Conservation (phyloP, 2,113 vertebrate genomes). For the Eleginops maclovinus region DNA sequence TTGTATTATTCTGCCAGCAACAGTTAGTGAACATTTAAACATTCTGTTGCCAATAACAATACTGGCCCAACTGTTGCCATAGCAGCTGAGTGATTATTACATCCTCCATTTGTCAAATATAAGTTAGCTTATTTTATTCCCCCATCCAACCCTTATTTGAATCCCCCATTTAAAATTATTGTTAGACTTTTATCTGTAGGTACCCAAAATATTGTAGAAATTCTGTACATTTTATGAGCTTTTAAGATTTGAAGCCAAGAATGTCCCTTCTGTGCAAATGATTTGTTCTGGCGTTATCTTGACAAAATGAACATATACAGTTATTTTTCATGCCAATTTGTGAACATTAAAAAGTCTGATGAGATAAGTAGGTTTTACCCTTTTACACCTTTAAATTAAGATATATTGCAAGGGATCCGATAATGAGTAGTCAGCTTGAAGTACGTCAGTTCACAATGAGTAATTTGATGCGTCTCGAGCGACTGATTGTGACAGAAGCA, state of each 20-base stretch:
- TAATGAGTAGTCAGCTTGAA: too few species aligned
- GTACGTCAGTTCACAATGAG: too few species aligned
- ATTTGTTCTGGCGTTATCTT: too few species aligned
- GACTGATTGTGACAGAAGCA: too few species aligned
- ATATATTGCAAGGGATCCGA: too few species aligned
- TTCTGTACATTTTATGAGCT: not conserved
- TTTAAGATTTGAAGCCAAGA: not conserved
- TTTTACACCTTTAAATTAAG: too few species aligned
- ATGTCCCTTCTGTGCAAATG: too few species aligned
- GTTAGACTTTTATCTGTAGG: not conserved
- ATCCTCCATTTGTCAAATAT: not conserved
- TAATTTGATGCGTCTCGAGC: too few species aligned
- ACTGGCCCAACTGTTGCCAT: not conserved
- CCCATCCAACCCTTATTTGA: not conserved
- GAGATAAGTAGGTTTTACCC: too few species aligned
- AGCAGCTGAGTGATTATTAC: not conserved
- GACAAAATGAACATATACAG: too few species aligned
- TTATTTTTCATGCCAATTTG: too few species aligned
- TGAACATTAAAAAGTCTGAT: too few species aligned
- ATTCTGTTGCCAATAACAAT: slow-evolving; percentile 21
- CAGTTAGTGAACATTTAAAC: not conserved
- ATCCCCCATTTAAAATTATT: not conserved
- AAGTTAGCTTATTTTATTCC: not conserved
- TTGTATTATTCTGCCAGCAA: not conserved
- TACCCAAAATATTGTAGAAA: not conserved